Evolutionary conservation across 2,888 invertebrate species (phyloP).

Genomic region (Oxytorus armatus): DNA sequence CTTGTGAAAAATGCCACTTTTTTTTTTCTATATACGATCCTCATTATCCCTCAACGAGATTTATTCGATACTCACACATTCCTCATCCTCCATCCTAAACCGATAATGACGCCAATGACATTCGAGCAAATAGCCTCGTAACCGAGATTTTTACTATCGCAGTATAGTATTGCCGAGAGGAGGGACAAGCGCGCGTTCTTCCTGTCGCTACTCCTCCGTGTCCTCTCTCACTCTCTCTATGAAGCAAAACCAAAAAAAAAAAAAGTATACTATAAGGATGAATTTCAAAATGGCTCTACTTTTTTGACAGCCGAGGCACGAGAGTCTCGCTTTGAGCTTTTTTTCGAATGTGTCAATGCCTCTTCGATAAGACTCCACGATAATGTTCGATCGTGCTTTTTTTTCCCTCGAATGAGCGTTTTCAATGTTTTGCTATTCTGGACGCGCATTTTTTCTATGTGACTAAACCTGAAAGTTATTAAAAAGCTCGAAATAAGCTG

Average conservation of each 20-base stretch:
- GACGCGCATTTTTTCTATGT: too few species aligned
- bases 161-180: constrained; percentile 25
- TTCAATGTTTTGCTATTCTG: neutral
- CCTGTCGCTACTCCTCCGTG: neutral
- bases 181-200: constrained; percentile 20
- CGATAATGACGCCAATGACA: constrained; percentile 51
- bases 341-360: constrained; percentile 26
- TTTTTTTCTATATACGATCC: too few species aligned
- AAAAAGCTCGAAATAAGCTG: too few species aligned
- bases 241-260: constrained; percentile 18
- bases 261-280: neutral
- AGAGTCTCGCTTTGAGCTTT: constrained; percentile 14
- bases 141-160: constrained; percentile 12
- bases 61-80: constrained; percentile 37
- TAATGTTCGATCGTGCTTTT: constrained; percentile 14
- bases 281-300: constrained; percentile 1
- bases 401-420: neutral
- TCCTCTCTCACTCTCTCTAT: constrained; percentile 5
- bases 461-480: too few species aligned
- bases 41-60: too few species aligned
- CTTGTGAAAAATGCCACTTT: too few species aligned
- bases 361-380: neutral
- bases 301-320: constrained; percentile 29
- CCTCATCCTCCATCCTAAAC: constrained; percentile 53
- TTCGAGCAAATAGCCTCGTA: constrained; percentile 21